Conservation (phyloP, 2,888 invertebrate genomes). For the Hylaea fasciaria region DNA sequence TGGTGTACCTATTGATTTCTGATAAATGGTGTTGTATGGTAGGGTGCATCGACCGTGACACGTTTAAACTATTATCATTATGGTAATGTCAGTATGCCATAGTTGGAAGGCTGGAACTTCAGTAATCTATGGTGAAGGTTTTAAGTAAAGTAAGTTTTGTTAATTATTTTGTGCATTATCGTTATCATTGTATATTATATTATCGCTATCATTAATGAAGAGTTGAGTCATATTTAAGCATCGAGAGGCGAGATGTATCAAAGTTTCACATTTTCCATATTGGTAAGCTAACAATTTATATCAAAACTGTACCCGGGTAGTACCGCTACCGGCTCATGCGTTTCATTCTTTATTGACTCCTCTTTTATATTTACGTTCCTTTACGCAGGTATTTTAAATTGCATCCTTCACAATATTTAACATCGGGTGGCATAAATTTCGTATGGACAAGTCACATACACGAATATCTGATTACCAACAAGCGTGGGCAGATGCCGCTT, state of each 20-base stretch:
- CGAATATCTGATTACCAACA: conserved; percentile 60
- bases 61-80: not conserved
- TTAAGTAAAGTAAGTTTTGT: too few relatives aligned
- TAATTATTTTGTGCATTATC: too few relatives aligned
- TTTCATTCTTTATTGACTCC: conserved; percentile 9
- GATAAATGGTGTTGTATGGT: conserved; percentile 42
- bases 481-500: conserved; percentile 55
- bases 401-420: conserved; percentile 48
- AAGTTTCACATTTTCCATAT: too few relatives aligned
- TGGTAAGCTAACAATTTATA: not conserved
- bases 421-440: conserved; percentile 55
- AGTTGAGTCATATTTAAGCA: conserved; percentile 4
- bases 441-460: conserved; percentile 48
- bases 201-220: too few relatives aligned
- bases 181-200: too few relatives aligned
- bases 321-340: conserved; percentile 4
- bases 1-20: conserved; percentile 58
- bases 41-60: conserved; percentile 43
- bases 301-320: conserved; percentile 20
- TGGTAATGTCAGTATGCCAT: too few relatives aligned
- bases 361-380: conserved; percentile 17
- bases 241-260: not conserved
- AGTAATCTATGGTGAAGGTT: too few relatives aligned
- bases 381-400: conserved; percentile 40
- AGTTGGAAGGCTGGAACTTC: too few relatives aligned